phyloP scores from a whole-genome alignment of 1,140 invertebrate genomes.

The Lethocerus indicus region DNA sequence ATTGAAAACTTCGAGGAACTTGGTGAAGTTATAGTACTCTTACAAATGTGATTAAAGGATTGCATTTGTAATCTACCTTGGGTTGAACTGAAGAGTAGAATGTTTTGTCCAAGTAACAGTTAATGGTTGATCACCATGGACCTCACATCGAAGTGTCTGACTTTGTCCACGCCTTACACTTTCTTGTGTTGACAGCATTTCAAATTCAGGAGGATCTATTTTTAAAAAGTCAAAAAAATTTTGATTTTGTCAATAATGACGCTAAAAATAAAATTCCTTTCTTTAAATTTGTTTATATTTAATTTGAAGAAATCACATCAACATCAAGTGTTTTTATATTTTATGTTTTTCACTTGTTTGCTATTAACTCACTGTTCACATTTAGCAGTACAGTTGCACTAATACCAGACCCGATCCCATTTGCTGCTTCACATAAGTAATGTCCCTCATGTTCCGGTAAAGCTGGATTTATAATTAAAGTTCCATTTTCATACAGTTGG shows the following conservation, averaged over 20 bases:
- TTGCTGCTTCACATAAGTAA: constrained; percentile 41
- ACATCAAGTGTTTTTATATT: background rate
- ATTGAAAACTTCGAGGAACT: too few relatives aligned
- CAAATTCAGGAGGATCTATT: constrained; percentile 28
- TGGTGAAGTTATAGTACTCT: too few relatives aligned
- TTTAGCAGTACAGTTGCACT: constrained; percentile 44
- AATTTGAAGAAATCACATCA: background rate
- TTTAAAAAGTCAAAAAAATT: background rate
- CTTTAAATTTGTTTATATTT: background rate
- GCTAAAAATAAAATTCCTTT: background rate
- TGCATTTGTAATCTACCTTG: constrained; percentile 25
- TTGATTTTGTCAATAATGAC: background rate
- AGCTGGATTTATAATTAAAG: constrained; percentile 34
- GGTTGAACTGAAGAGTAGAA: constrained; percentile 22
- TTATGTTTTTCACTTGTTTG: background rate
- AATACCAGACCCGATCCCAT: constrained; percentile 41
- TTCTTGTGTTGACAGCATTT: constrained; percentile 25
- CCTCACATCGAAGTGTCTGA: constrained; percentile 35
- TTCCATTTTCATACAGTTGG: constrained; percentile 20
- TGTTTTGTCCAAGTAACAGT: constrained; percentile 36
- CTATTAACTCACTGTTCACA: constrained; percentile 36
- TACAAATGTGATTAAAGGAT: too few relatives aligned
- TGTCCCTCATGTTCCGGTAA: constrained; percentile 35
- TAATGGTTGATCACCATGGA: constrained; percentile 40
- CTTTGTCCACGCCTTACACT: constrained; percentile 30